Conservation (phyloP, 2,797 vertebrate genomes). For the Xyrichtys novacula region DNA sequence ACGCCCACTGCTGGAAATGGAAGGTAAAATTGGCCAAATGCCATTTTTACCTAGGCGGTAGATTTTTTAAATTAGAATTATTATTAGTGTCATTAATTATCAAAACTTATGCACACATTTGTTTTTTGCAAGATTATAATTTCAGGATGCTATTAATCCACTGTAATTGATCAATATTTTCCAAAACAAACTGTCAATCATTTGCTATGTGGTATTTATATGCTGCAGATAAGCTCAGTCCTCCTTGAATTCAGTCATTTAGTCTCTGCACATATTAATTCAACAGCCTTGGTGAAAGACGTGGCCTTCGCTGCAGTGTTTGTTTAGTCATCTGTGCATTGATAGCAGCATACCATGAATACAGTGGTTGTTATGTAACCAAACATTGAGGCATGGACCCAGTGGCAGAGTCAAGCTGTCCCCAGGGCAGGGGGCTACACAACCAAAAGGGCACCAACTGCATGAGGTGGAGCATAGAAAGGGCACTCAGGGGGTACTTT, state of each 20-base stretch:
- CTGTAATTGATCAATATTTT: too few species aligned
- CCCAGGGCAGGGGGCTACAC: background rate
- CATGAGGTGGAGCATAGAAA: background rate
- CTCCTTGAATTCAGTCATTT: too few species aligned
- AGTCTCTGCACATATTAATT: background rate
- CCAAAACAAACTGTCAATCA: too few species aligned
- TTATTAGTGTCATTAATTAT: background rate
- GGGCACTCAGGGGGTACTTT: background rate
- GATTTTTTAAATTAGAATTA: background rate
- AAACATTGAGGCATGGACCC: background rate
- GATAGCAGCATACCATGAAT: background rate
- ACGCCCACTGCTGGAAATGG: slow-evolving; percentile 53
- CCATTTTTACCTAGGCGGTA: background rate
- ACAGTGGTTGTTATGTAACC: slow-evolving; percentile 5
- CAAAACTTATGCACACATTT: slow-evolving; percentile 1
- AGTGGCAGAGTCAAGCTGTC: background rate
- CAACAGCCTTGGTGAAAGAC: background rate
- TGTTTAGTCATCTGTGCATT: background rate
- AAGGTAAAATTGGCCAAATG: slow-evolving; percentile 3
- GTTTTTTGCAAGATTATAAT: background rate
- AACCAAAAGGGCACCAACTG: background rate
- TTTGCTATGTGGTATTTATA: too few species aligned
- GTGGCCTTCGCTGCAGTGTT: background rate
- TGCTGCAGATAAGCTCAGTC: too few species aligned
- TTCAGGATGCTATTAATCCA: background rate